Evolutionary conservation across 2,888 invertebrate species (phyloP).

Genomic region (Sturmia bella): DNA sequence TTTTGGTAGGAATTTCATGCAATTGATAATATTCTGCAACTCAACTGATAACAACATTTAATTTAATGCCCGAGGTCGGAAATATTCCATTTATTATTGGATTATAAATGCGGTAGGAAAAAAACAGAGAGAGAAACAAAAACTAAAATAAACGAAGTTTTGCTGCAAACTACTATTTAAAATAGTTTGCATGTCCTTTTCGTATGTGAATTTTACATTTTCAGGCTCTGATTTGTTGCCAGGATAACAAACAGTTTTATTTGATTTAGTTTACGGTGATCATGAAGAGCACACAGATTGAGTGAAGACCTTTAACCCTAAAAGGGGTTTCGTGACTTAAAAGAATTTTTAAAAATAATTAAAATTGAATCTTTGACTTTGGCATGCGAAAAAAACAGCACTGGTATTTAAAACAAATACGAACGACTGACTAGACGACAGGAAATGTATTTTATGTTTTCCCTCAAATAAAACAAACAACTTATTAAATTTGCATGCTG

Average conservation of each 20-base stretch:
- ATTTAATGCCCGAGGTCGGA: constrained; percentile 83
- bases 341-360: not conserved
- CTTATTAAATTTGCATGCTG: constrained; percentile 81
- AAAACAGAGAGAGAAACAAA: constrained; percentile 8
- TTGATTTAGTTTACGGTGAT: too few species aligned
- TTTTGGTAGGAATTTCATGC: constrained; percentile 48
- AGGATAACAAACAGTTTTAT: constrained; percentile 62
- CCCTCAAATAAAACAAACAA: constrained; percentile 69
- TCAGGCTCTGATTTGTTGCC: constrained; percentile 59
- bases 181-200: constrained; percentile 26
- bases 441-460: constrained; percentile 80
- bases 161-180: constrained; percentile 48
- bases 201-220: constrained; percentile 78
- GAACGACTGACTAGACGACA: constrained; percentile 76
- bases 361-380: constrained; percentile 2
- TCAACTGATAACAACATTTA: constrained; percentile 82
- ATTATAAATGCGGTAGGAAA: constrained; percentile 74
- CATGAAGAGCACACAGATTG: too few species aligned
- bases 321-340: not conserved
- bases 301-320: too few species aligned
- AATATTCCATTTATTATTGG: constrained; percentile 83
- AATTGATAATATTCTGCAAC: constrained; percentile 82
- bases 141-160: constrained; percentile 46
- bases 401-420: constrained; percentile 9
- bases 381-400: not conserved